These are phyloP conservation scores for Hydractinia echinata DNA, from an alignment of 30 jellyfish, hydroid and myxozoan genomes.

Conservation along the genomic window DNA sequence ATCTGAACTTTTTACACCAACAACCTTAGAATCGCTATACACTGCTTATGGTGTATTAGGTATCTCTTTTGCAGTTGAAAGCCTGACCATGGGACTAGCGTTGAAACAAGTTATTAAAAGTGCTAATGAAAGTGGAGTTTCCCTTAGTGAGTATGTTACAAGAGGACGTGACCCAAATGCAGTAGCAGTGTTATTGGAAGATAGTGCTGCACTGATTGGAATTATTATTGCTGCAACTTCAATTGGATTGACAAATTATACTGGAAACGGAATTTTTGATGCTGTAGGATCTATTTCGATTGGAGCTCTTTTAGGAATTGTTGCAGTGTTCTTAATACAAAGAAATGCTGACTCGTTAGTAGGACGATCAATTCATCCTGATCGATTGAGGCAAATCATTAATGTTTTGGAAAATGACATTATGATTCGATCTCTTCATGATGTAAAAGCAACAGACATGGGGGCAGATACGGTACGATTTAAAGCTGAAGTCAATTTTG, in stretches of 20 bases:
- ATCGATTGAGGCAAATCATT: constrained; percentile 82
- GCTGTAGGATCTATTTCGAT: constrained; percentile 92
- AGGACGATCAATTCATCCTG: constrained; percentile 93
- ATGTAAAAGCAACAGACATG: constrained; percentile 95
- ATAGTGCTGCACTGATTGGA: constrained; percentile 98
- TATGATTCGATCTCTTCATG: constrained; percentile 97
- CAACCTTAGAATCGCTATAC: constrained; percentile 61
- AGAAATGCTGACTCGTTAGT: constrained; percentile 86
- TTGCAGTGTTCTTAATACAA: constrained; percentile 83
- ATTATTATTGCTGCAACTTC: constrained; percentile 80
- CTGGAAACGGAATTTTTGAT: constrained; percentile 76
- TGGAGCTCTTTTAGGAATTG: constrained; percentile 95
- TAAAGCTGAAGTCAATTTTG: constrained; percentile 96
- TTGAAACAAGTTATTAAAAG: constrained; percentile 78
- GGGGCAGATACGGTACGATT: constrained; percentile 97
- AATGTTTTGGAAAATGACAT: constrained; percentile 85
- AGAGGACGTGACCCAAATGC: constrained; percentile 99
- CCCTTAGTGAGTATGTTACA: constrained; percentile 69
- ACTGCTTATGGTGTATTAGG: constrained; percentile 88
- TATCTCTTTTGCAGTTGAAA: constrained; percentile 76
- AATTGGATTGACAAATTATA: constrained; percentile 77
- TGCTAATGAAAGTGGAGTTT: constrained; percentile 85
- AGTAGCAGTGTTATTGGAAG: constrained; percentile 94
- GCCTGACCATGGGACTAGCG: constrained; percentile 68
- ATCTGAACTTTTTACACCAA: constrained; percentile 64